These are phyloP conservation scores for Apogon hyalosoma DNA, from an alignment of 2,797 vertebrate genomes.

Conservation along the genomic window DNA sequence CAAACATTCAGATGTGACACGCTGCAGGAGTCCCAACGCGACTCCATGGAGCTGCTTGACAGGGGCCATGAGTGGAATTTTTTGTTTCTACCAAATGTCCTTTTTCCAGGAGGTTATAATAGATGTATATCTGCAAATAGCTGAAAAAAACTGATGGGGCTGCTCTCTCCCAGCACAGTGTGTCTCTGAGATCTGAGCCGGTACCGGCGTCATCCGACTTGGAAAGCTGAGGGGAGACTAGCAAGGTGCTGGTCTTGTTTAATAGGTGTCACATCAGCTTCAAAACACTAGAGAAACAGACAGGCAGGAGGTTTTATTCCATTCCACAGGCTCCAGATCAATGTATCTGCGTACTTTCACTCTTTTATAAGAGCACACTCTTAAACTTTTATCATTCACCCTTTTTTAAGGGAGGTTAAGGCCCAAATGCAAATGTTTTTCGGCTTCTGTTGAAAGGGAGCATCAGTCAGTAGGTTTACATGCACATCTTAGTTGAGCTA, in stretches of 20 bases:
- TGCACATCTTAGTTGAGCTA: no score
- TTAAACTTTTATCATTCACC: conserved; percentile 37
- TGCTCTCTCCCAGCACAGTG: conserved; percentile 17
- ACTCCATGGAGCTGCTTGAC: conserved; percentile 63
- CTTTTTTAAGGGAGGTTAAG: no score
- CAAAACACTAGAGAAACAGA: conserved; percentile 49
- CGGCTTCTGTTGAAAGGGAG: no score
- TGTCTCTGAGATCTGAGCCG: conserved; percentile 47
- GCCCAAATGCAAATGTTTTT: no score
- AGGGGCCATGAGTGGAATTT: conserved; percentile 80
- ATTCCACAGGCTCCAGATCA: conserved; percentile 53
- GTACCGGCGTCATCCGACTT: conserved; percentile 53
- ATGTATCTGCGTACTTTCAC: conserved; percentile 58
- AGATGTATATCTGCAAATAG: conserved; percentile 56
- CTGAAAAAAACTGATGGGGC: conserved; percentile 34
- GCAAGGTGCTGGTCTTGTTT: conserved; percentile 67
- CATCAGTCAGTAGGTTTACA: no score
- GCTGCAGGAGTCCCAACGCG: conserved; percentile 76
- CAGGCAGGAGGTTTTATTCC: conserved; percentile 33
- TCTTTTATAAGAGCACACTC: conserved; percentile 46
- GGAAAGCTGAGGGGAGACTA: conserved; percentile 40
- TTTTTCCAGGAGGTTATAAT: conserved; percentile 56
- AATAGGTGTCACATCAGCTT: conserved; percentile 67
- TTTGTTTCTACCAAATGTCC: conserved; percentile 36
- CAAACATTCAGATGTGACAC: conserved; percentile 82